Evolutionary conservation across 2,113 vertebrate genomes (phyloP).

Genomic region (Odontesthes bonariensis): DNA sequence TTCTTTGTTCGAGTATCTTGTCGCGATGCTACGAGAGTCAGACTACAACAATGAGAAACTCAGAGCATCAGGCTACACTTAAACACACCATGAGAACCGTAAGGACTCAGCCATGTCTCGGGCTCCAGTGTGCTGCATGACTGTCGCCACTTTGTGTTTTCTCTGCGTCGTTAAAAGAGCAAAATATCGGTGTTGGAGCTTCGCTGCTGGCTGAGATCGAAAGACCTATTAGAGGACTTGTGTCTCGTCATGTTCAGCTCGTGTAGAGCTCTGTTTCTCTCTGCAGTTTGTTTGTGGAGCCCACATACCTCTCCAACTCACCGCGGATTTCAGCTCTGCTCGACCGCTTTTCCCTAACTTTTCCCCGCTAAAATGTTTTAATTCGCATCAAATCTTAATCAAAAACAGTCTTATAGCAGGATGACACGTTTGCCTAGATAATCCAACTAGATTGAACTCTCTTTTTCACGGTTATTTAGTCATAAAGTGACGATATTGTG

Average conservation of each 20-base stretch:
- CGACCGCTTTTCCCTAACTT: conserved; percentile 9
- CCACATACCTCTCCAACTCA: conserved; percentile 13
- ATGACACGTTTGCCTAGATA: neutral
- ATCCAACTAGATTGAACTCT: neutral
- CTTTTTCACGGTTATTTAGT: neutral
- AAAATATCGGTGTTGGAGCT: neutral
- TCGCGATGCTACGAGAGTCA: neutral
- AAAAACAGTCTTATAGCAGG: neutral
- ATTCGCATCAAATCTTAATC: neutral
- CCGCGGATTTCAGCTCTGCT: neutral
- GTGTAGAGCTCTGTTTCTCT: neutral
- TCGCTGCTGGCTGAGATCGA: neutral
- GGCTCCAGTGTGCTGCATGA: neutral
- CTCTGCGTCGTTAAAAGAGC: conserved; percentile 3
- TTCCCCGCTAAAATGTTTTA: conserved; percentile 3
- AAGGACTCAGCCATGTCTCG: conserved; percentile 26
- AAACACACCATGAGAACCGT: conserved; percentile 54
- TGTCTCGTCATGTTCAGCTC: neutral
- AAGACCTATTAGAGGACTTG: neutral
- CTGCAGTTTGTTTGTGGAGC: neutral
- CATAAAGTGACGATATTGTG: neutral
- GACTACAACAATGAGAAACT: neutral
- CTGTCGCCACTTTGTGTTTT: conserved; percentile 46
- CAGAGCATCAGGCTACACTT: neutral
- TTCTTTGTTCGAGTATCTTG: accelerated